These are phyloP conservation scores for Perithous albicinctus DNA, from an alignment of 2,888 invertebrate genomes.

Conservation along the genomic window DNA sequence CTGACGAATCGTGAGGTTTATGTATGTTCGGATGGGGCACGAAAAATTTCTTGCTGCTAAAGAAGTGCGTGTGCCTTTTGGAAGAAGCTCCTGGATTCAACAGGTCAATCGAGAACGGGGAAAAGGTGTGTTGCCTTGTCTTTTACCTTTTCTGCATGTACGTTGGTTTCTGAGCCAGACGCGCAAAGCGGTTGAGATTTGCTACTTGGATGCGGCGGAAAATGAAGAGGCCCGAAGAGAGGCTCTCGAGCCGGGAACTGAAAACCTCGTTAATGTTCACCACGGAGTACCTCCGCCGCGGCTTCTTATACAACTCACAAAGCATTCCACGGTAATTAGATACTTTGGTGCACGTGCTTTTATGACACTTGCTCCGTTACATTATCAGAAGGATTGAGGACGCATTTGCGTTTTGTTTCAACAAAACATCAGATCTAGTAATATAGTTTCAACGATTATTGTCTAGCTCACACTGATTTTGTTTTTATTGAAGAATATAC, in stretches of 20 bases:
- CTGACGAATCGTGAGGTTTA: slow-evolving; percentile 17
- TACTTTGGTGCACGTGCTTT: slow-evolving; percentile 63
- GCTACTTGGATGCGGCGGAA: slow-evolving; percentile 29
- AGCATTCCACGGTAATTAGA: slow-evolving; percentile 81
- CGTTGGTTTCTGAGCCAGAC: slow-evolving; percentile 3
- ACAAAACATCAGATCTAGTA: neutral
- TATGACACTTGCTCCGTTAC: slow-evolving; percentile 17
- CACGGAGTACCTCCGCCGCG: slow-evolving; percentile 69
- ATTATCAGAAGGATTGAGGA: neutral
- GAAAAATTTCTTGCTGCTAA: slow-evolving; percentile 15
- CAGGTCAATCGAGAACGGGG: slow-evolving; percentile 51
- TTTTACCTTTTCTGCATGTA: neutral
- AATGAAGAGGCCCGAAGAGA: neutral
- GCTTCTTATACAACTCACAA: slow-evolving; percentile 76
- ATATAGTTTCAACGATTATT: neutral
- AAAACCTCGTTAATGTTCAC: slow-evolving; percentile 56
- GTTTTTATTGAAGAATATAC: neutral
- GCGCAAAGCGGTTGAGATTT: slow-evolving; percentile 8
- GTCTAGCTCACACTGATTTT: neutral
- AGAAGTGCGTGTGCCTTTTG: neutral
- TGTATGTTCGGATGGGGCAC: neutral
- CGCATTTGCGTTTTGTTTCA: slow-evolving; percentile 2
- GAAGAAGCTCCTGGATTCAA: slow-evolving; percentile 36
- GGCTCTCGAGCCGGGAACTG: no score
- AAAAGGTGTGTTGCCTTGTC: slow-evolving; percentile 44